Conservation (phyloP, 37 sponge, comb jelly and placozoan species). For the Petrosia ficiformis region DNA sequence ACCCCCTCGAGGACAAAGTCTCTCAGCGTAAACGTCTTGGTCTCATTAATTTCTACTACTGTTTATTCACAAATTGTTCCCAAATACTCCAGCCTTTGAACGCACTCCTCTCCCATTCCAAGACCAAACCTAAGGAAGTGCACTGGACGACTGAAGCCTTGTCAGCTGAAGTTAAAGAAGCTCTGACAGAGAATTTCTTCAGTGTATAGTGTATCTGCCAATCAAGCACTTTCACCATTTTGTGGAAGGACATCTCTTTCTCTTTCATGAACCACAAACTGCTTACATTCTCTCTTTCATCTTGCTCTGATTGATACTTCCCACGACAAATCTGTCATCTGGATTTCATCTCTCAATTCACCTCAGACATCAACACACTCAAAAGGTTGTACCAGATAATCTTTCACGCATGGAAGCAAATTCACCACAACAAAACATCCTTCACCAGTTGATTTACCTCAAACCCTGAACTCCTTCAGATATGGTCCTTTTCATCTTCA, state of each 20-base stretch:
- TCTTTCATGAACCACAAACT: constrained; percentile 27
- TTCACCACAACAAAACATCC: too few relatives aligned
- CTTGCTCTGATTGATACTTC: constrained; percentile 3
- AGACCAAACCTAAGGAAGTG: neutral
- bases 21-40: constrained; percentile 33
- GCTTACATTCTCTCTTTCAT: constrained; percentile 7
- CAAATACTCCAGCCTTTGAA: constrained; percentile 22
- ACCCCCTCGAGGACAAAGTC: too few relatives aligned
- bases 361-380: constrained; percentile 13
- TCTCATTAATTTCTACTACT: constrained; percentile 43
- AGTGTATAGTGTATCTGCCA: constrained; percentile 21
- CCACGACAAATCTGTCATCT: constrained; percentile 22
- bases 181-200: constrained; percentile 41
- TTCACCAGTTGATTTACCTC: too few relatives aligned
- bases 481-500: neutral
- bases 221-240: constrained; percentile 39
- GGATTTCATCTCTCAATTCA: constrained; percentile 28
- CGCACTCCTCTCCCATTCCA: constrained; percentile 13
- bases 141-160: neutral
- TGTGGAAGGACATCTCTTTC: constrained; percentile 43
- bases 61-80: constrained; percentile 35
- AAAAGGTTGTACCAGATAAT: constrained; percentile 37
- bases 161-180: constrained; percentile 31
- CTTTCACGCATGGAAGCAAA: constrained; percentile 15
- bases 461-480: neutral